Conservation (phyloP, 2,888 invertebrate genomes). For the Apamea monoglypha region DNA sequence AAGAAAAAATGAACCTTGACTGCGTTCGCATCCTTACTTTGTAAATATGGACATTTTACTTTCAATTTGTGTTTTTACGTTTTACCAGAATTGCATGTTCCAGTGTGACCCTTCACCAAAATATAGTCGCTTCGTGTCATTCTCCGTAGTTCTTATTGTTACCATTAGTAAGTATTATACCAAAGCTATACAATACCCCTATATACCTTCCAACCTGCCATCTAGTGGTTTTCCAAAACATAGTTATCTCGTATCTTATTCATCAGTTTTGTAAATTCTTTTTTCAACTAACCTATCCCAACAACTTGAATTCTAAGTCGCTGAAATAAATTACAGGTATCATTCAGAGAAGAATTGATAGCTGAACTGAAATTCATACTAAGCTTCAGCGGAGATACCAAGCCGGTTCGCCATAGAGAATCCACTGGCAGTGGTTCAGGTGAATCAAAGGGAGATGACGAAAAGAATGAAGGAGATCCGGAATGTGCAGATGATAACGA, state of each 20-base stretch:
- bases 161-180: constrained; percentile 55
- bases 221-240: not conserved
- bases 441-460: constrained; percentile 75
- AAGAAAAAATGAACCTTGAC: not conserved
- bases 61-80: constrained; percentile 59
- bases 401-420: constrained; percentile 91
- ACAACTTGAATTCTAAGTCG: not conserved
- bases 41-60: constrained; percentile 46
- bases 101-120: constrained; percentile 70
- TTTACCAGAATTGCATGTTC: constrained; percentile 78
- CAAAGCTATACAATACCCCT: not conserved
- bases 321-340: constrained; percentile 83
- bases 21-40: not conserved
- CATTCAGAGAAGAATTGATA: constrained; percentile 92
- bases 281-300: not conserved
- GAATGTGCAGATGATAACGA: constrained; percentile 75
- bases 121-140: constrained; percentile 56
- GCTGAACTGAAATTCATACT: constrained; percentile 94
- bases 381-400: constrained; percentile 92
- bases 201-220: not conserved
- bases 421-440: constrained; percentile 80
- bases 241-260: not conserved
- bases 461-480: constrained; percentile 72
- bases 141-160: constrained; percentile 40
- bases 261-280: not conserved